Percentiles rank a stretch among this genome's conserved stretches.
phyloP scores from a whole-genome alignment of 1,140 invertebrate genomes.

The Drosophila chauvacae region DNA sequence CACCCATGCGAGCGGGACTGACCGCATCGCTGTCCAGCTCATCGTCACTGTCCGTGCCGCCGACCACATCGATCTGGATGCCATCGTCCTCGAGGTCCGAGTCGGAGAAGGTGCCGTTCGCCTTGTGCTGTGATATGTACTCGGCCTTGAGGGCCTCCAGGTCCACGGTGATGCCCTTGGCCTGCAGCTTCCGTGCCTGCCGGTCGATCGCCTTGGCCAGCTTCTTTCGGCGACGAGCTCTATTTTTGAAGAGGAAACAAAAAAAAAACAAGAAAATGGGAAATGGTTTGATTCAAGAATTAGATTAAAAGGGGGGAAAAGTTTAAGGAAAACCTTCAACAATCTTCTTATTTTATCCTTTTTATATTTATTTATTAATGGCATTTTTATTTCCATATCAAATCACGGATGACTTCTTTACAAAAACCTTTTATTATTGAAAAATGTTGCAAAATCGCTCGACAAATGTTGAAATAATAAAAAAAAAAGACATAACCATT shows the following conservation, averaged over 20 bases:
- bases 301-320: neutral
- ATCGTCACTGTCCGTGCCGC: conserved; percentile 87
- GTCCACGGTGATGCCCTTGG: conserved; percentile 95
- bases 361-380: neutral
- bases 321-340: neutral
- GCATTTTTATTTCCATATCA: neutral
- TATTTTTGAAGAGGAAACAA: conserved; percentile 55
- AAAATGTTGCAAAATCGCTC: too few species aligned
- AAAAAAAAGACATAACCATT: neutral
- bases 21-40: conserved; percentile 86
- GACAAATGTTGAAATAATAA: neutral
- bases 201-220: conserved; percentile 96
- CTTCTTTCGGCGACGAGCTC: conserved; percentile 95
- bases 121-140: conserved; percentile 88
- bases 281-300: neutral
- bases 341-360: neutral
- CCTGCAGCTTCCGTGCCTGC: conserved; percentile 94
- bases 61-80: conserved; percentile 90
- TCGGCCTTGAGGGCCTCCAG: conserved; percentile 94
- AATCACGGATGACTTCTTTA: neutral
- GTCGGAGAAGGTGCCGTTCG: conserved; percentile 88
- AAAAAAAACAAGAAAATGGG: neutral
- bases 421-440: neutral
- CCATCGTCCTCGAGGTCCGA: conserved; percentile 90
- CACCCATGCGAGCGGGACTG: conserved; percentile 81